Percentiles rank a stretch among this genome's conserved stretches.
phyloP scores from a whole-genome alignment of 1,140 invertebrate genomes.

The Drosophila insularis region DNA sequence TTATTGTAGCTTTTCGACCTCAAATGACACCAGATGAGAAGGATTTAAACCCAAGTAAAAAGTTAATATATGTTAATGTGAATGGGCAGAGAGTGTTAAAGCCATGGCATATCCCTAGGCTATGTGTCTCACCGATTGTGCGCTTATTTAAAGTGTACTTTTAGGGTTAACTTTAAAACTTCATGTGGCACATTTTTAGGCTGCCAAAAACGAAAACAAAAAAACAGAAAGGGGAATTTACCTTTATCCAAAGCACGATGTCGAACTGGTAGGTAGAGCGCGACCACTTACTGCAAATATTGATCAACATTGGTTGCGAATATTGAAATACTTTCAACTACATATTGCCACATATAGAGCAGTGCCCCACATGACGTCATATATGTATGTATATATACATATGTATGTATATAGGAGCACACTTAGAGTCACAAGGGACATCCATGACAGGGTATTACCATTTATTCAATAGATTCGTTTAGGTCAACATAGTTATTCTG shows the following conservation, averaged over 20 bases:
- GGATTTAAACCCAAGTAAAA: too few relatives aligned
- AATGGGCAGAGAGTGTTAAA: too few relatives aligned
- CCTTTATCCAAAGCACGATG: conserved; percentile 8
- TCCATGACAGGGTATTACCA: background rate
- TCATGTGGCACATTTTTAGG: conserved; percentile 18
- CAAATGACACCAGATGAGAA: too few relatives aligned
- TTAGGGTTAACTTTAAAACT: background rate
- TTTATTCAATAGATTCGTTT: background rate
- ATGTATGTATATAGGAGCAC: background rate
- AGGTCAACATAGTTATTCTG: too few relatives aligned
- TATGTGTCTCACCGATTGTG: background rate
- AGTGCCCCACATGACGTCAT: background rate
- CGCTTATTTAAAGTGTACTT: background rate
- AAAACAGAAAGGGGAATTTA: background rate
- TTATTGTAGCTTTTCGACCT: background rate
- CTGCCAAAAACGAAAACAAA: too few relatives aligned
- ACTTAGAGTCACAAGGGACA: too few relatives aligned
- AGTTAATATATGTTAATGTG: too few relatives aligned
- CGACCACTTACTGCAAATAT: conserved; percentile 54
- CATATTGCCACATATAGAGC: background rate
- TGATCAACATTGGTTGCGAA: conserved; percentile 67
- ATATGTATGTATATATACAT: background rate
- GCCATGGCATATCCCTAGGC: background rate
- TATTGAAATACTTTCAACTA: conserved; percentile 64
- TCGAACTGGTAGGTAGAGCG: conserved; percentile 13